Evolutionary conservation across 2,888 invertebrate genomes (phyloP), one percentile per base, ranked within the genome.

Genomic region (Euzophera pinguis): DNA sequence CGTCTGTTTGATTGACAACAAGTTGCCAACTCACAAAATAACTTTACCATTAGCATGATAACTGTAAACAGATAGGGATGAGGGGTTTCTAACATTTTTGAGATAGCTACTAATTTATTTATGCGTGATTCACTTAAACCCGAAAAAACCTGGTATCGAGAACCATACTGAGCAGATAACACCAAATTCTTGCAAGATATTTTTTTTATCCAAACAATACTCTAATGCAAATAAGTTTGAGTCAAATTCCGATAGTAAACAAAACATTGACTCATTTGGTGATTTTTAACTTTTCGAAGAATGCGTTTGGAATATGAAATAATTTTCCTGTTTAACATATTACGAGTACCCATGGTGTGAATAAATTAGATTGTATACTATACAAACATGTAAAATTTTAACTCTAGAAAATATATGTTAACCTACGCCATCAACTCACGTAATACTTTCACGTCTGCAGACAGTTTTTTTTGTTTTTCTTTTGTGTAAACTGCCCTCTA

Each of bases 241-340:
- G 45, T 32, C 45, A 43, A 43, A 43, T 45, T 45, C 34, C 32
- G 10, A 13, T 32, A 16, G 45, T 16, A 16, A 52, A 50, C 54
- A 49, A 53, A 54, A 47, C 51, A 14, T 45, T 43, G 45, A 45
- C 7, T 45, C 45, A 43, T 42, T 8, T 16, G 3, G 45, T 45
- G 32, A n/a, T 32, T 45, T 43, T 3, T 32, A 22, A 43, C 10
- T 45, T 45, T 45, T 45, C 45, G 45, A 14, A 45, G 45, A 45
- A 45, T 45, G 12, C 27, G 6, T 27, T 27, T 42, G 4, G 22
- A 9, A n/a, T 13, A 13, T 43, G 29, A 12, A 3, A 12, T 29
- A 8, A 13, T 45, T 45, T 45, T 32, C 45, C 45, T 45, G 45
- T 32, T 41, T 16, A 12, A 14, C 22, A 22, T 22, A 22, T 22